These are phyloP conservation scores for Aegypius monachus DNA, from an alignment of 2,113 vertebrate species.

Conservation along the genomic window DNA sequence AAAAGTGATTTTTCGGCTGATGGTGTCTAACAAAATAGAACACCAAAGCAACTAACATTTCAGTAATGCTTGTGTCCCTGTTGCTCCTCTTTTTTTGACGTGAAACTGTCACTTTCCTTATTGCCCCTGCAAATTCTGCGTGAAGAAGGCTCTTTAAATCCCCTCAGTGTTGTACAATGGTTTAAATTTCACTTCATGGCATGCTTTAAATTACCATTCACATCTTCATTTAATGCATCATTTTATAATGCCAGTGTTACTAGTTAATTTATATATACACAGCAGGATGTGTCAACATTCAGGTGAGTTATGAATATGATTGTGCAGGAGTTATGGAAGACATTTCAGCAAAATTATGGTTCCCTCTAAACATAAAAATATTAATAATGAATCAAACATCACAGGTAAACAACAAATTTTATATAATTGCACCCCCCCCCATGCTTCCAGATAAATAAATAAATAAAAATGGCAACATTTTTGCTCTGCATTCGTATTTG, in stretches of 20 bases:
- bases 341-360: conserved; percentile 69
- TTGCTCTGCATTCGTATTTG: conserved; percentile 26
- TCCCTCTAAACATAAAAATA: conserved; percentile 66
- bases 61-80: background rate
- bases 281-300: conserved; percentile 64
- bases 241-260: conserved; percentile 69
- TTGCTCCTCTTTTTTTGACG: conserved; percentile 16
- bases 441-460: conserved; percentile 34
- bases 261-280: conserved; percentile 67
- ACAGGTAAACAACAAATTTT: conserved; percentile 60
- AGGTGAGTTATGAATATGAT: conserved; percentile 65
- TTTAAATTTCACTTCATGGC: conserved; percentile 69
- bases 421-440: background rate
- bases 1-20: conserved; percentile 47
- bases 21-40: conserved; percentile 43
- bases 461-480: conserved; percentile 33
- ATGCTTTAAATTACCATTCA: conserved; percentile 58
- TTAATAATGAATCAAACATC: conserved; percentile 67
- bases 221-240: conserved; percentile 66
- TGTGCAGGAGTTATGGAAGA: conserved; percentile 60
- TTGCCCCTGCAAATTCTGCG: conserved; percentile 19
- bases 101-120: conserved; percentile 61
- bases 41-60: conserved; percentile 52
- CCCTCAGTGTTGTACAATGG: conserved; percentile 13
- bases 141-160: conserved; percentile 33